phyloP scores from a whole-genome alignment of 2,888 invertebrate species.

The Scaeva pyrastri region DNA sequence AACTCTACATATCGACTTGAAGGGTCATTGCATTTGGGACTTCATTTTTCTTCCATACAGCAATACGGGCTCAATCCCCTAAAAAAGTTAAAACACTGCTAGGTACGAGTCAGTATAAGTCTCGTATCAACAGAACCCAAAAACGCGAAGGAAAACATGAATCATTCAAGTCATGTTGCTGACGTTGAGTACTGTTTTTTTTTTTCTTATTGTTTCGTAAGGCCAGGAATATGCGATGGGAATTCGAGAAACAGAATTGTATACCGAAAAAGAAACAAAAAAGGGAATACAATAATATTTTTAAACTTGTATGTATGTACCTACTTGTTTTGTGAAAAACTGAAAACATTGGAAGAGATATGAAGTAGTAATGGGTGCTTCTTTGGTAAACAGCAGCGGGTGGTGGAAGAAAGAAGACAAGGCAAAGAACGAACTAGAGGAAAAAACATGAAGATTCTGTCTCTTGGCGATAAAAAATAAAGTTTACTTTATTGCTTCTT shows the following conservation, averaged over 20 bases:
- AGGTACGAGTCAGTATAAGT: not conserved
- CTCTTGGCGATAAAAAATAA: slow-evolving; percentile 58
- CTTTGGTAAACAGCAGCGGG: slow-evolving; percentile 35
- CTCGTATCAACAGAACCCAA: slow-evolving; percentile 44
- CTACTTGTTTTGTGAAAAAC: slow-evolving; percentile 46
- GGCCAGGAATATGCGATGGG: slow-evolving; percentile 66
- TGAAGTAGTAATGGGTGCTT: slow-evolving; percentile 60
- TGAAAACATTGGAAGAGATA: slow-evolving; percentile 61
- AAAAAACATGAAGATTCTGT: slow-evolving; percentile 60
- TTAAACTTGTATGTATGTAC: not conserved
- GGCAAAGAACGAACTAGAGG: slow-evolving; percentile 37
- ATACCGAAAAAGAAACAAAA: slow-evolving; percentile 39
- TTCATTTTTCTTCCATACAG: not conserved
- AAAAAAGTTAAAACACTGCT: slow-evolving; percentile 34
- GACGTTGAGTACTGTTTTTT: slow-evolving; percentile 27
- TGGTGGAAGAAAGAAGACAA: slow-evolving; percentile 4
- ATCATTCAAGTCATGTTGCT: slow-evolving; percentile 72
- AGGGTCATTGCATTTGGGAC: slow-evolving; percentile 69
- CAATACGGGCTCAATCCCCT: slow-evolving; percentile 60
- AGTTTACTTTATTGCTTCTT: slow-evolving; percentile 58
- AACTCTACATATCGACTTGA: slow-evolving; percentile 50
- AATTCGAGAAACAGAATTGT: slow-evolving; percentile 59
- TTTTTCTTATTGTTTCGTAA: slow-evolving; percentile 31
- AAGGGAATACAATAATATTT: slow-evolving; percentile 37
- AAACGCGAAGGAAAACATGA: slow-evolving; percentile 61